Evolutionary conservation across 2,797 vertebrate genomes (phyloP), one percentile per base, ranked within the genome.

Genomic region (Rhinogobio ventralis): DNA sequence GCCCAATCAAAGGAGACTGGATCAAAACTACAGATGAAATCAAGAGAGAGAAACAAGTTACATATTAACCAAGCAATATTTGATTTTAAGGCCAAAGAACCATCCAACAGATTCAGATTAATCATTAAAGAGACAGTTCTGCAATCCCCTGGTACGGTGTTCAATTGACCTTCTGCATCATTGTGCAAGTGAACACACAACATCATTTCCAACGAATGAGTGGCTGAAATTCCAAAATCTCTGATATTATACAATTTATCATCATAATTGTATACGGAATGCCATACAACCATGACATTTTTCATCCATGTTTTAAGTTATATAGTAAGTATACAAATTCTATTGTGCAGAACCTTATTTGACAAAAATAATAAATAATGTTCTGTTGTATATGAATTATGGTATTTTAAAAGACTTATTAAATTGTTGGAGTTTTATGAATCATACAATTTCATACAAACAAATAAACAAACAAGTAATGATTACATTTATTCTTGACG

Each of bases 1-100:
- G 60, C 10, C 42, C 66, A 74, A 78, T 64, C 60, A 53, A 64
- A 39, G 57, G n/a, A 28, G 77, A 62, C 25, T 69, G 78, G 78
- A 55, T 72, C 74, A 11, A 60, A 88, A 77, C 83, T 87, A 62
- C 19, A 17, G n/a, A 39, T 23, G 28, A 15, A 80, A 51, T 68
- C 15, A 66, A 85, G 19, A 86, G 25, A 20, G 73, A 64, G n/a
- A 67, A 45, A 15, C 5, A 60, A 74, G 81, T 84, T 25, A 84
- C 36, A 72, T n/a, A 78, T 84, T 84, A 84, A 77, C 73, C 17
- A n/a, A 42, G 46, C 49, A 42, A 51, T 39, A 57, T 75, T 76
- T 81, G 46, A 69, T 20, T 39, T 2, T 57, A 69, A 60, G 55
- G 36, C 62, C 75, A 85, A 55, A 45, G 51, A 79, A 51, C 36